These are phyloP conservation scores for Ptilonorhynchus violaceus DNA, from an alignment of 2,113 vertebrate species.

Conservation along the genomic window DNA sequence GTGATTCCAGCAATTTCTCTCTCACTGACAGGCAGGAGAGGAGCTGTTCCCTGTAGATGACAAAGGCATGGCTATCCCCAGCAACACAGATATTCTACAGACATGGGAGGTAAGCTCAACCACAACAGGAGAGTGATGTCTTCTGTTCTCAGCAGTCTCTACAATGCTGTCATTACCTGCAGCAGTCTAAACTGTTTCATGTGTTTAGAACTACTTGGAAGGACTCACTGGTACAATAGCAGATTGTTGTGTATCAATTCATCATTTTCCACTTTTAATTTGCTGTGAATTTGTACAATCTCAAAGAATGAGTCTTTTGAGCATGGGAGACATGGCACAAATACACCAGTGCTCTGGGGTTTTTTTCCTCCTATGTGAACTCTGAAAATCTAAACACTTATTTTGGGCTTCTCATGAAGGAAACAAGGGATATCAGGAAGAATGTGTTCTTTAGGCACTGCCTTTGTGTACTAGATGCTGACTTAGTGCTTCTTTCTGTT, in stretches of 20 bases:
- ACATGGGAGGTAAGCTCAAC: slow-evolving; percentile 84
- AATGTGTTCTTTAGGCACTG: background rate
- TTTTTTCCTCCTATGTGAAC: background rate
- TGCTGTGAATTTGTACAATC: background rate
- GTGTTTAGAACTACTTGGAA: background rate
- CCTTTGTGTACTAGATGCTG: background rate
- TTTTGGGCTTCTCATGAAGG: background rate
- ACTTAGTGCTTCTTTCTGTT: background rate
- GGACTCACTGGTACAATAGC: background rate
- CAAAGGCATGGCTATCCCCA: slow-evolving; percentile 70
- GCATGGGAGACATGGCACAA: background rate
- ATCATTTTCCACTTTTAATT: background rate
- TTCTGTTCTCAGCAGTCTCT: background rate
- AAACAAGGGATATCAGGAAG: background rate
- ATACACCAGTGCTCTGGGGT: background rate
- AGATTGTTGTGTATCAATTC: rapidly evolving
- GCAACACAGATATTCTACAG: slow-evolving; percentile 74
- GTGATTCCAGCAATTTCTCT: background rate
- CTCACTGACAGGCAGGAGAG: slow-evolving; percentile 71
- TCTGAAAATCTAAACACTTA: background rate
- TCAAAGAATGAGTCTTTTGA: background rate
- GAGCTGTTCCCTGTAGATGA: slow-evolving; percentile 80
- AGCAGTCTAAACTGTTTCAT: background rate
- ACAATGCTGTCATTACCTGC: background rate
- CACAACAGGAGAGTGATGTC: background rate